phyloP scores from a whole-genome alignment of 2,113 vertebrate genomes.

The Piliocolobus tephrosceles region DNA sequence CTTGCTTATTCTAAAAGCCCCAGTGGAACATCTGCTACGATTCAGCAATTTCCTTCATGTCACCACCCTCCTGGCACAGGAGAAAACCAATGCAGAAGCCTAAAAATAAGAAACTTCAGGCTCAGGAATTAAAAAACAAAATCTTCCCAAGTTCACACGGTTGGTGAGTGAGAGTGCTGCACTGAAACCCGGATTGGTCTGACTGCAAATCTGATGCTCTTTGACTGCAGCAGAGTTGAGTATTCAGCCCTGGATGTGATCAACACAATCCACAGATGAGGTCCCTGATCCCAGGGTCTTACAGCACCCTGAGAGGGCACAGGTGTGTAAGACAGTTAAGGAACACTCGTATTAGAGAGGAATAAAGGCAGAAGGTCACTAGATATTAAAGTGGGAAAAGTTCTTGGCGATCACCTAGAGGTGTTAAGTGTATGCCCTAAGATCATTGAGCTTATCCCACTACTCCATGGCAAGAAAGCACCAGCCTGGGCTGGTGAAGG shows the following conservation, averaged over 20 bases:
- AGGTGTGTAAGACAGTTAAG: neutral
- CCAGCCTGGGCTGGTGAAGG: neutral
- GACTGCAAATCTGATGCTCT: neutral
- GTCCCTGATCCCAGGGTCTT: neutral
- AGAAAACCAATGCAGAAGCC: neutral
- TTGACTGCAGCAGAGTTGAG: neutral
- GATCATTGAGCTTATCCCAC: neutral
- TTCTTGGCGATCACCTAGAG: neutral
- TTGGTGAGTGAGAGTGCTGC: neutral
- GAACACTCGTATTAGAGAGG: neutral
- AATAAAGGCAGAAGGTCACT: neutral
- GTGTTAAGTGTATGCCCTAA: accelerated
- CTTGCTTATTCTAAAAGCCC: neutral
- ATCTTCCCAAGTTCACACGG: neutral
- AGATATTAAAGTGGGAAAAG: neutral
- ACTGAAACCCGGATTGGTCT: neutral
- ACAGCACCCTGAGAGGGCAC: neutral
- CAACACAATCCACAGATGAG: neutral
- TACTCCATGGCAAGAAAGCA: neutral
- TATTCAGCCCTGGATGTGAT: neutral
- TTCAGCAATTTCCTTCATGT: neutral
- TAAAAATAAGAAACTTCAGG: neutral
- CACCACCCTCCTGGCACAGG: neutral
- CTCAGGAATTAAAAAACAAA: neutral
- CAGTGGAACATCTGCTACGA: neutral